Base-by-base conservation (phyloP, 2,113 vertebrate species). In the Eupsittula cactorum region DNA sequence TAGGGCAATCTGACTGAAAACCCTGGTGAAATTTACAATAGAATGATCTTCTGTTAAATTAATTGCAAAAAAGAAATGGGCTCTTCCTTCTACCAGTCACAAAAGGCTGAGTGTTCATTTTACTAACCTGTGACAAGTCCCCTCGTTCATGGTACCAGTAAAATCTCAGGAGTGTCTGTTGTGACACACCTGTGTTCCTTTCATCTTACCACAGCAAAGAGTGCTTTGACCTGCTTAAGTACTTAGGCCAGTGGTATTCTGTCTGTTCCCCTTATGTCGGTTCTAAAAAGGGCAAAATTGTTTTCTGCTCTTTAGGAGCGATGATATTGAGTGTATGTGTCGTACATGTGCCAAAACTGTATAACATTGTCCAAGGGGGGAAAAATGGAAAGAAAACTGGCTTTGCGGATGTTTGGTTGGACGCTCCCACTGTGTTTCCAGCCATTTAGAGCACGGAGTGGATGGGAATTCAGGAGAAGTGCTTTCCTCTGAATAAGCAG, bases 211-310 rank as follows among this genome's bases (percentile, higher is more conserved):
- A 23, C 25, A 35, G 64, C 55, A 12, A 55, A 31, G 41, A 23
- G 29, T 13, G 27, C 33, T 23, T 31, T 33, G 37, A 11, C 46
- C 17, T 16, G 39, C 20, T 9, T 11, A 9, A 44, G 35, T 28
- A 16, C 21, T 24, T 47, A 2, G 13, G 37, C 37, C 42, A 3
- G 0, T 37, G 21, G 14, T 49, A 3, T 39, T 50, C 27, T 41
- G n/a, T 35, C 19, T 21, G 6, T 41, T 73, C 39, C 52, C 52
- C 39, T 74, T 23, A 10, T 1, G 20, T 17, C 16, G 41, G 52
- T 10, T 12, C 25, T 16, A 33, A 33, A 37, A 33, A 50, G 37
- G 60, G 41, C 41, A 74, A 55, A 73, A 25, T 37, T 11, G 10
- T 12, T 11, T 41, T 35, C 27, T 10, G 20, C 16, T 65, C 29